Conservation (phyloP, 1,140 invertebrate species). For the Tetramorium alpestre region DNA sequence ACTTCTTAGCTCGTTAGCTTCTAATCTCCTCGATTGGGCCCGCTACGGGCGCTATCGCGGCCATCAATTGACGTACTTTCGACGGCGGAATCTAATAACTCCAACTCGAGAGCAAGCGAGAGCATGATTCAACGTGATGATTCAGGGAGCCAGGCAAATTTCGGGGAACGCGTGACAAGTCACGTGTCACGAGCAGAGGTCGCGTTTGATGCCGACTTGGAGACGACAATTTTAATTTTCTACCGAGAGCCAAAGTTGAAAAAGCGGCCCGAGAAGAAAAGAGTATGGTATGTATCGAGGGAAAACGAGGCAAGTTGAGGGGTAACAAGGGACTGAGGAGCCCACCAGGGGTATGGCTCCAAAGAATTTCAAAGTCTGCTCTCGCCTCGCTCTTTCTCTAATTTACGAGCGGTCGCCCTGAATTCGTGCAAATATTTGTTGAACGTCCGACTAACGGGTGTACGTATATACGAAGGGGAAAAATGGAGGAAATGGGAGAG, state of each 20-base stretch:
- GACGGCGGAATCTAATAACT: constrained; percentile 23
- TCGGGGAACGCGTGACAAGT: constrained; percentile 33
- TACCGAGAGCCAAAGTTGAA: constrained; percentile 5
- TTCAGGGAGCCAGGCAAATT: constrained; percentile 45
- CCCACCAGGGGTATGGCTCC: background rate
- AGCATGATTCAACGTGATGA: constrained; percentile 46
- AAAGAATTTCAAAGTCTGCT: constrained; percentile 64
- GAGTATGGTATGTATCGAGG: background rate
- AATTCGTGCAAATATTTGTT: constrained; percentile 78
- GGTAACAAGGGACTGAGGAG: background rate
- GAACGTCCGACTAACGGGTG: constrained; percentile 71
- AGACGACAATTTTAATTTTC: constrained; percentile 59
- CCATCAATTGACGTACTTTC: constrained; percentile 39
- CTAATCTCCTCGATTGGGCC: constrained; percentile 20
- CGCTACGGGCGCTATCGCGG: background rate
- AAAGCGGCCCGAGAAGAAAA: background rate
- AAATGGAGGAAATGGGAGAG: constrained; percentile 22
- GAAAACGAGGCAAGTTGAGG: background rate
- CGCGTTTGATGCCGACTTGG: background rate
- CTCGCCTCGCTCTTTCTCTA: constrained; percentile 62
- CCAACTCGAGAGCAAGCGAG: background rate
- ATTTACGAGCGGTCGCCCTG: constrained; percentile 70
- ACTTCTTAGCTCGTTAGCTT: constrained; percentile 11
- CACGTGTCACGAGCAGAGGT: background rate
- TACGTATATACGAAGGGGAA: background rate